Percentiles rank a stretch among this genome's conserved stretches.
These are phyloP conservation scores for Tryphoninae sp. DNA, from an alignment of 2,888 invertebrate genomes.

Conservation along the genomic window DNA sequence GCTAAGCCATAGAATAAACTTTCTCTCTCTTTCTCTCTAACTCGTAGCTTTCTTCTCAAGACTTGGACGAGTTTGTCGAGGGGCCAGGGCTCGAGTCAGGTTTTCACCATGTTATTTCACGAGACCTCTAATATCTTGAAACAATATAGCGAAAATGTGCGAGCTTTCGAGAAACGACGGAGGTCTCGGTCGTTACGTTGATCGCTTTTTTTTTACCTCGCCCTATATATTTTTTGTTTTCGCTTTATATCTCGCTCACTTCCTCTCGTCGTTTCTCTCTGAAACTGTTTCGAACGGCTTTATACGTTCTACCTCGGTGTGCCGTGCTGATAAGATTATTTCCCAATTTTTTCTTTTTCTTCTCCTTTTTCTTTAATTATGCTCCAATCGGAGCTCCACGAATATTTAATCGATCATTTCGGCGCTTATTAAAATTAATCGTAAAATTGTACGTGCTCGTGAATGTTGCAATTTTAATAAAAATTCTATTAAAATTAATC, in stretches of 20 bases:
- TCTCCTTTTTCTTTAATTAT: not conserved
- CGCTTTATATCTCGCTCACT: slow-evolving; percentile 1
- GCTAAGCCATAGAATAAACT: slow-evolving; percentile 54
- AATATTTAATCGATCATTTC: slow-evolving; percentile 14
- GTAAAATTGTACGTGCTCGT: not conserved
- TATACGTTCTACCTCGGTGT: not conserved
- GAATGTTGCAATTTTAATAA: no score
- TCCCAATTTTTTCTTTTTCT: not conserved
- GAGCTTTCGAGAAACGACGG: slow-evolving; percentile 28
- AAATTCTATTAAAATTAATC: no score
- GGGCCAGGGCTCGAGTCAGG: slow-evolving; percentile 5
- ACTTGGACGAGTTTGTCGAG: slow-evolving; percentile 39
- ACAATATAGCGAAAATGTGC: slow-evolving; percentile 42
- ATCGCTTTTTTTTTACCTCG: slow-evolving; percentile 24
- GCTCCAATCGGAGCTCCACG: not conserved
- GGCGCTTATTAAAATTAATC: not conserved
- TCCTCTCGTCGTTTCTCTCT: not conserved
- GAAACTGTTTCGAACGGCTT: not conserved
- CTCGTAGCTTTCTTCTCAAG: slow-evolving; percentile 20
- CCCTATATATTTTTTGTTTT: not conserved
- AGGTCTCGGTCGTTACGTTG: not conserved
- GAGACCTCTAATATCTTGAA: slow-evolving; percentile 55
- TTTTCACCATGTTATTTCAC: slow-evolving; percentile 51
- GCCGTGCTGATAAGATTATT: not conserved
- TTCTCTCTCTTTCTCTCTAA: slow-evolving; percentile 8